Base-by-base conservation (phyloP, 2,797 vertebrate genomes). In the Anableps anableps region DNA sequence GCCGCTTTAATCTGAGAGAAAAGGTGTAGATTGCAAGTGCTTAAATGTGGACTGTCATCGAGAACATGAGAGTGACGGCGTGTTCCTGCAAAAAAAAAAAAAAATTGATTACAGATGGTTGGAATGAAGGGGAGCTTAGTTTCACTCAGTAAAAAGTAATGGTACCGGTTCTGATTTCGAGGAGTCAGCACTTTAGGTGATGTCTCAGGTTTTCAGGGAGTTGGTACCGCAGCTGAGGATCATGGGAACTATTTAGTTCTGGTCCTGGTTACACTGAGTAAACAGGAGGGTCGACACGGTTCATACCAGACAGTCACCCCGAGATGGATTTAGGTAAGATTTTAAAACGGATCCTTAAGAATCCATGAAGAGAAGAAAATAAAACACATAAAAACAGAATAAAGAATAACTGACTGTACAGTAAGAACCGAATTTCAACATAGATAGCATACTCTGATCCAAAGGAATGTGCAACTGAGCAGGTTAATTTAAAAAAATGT, bases 21-120 rank as follows among this genome's bases (percentile, higher is more conserved):
- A 29, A 80, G 90, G 80, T 89, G 88, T 76, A 47, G 86, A 91
- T 88, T 93, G 74, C 82, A 77, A 75, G 74, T 72, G 71, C n/a
- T 71, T 71, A 41, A 51, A 73, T 1, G 21, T 36, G 31, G 72
- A 72, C 78, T 76, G 68, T 80, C 74, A 21, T 23, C 3, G 14
- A 64, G 10, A 68, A 41, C 10, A 38, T 38, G 19, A 41, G 36
- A 68, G 36, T 77, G 80, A 74, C 38, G 81, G 83, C 70, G 55
- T 23, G 36, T 66, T 21, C 21, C 64, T 29, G 41, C 41, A 7
- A 16, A n/a, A 43, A 70, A n/a, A 13, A n/a, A n/a, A n/a, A n/a
- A n/a, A n/a, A n/a, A n/a, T n/a, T 66, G 34, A 38, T 66, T 66
- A 66, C 62, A 68, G 34, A 26, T 3, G 11, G 11, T 70, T 14